phyloP scores from a whole-genome alignment of 2,888 invertebrate species.

The Sinodicranocentrus sp. region DNA sequence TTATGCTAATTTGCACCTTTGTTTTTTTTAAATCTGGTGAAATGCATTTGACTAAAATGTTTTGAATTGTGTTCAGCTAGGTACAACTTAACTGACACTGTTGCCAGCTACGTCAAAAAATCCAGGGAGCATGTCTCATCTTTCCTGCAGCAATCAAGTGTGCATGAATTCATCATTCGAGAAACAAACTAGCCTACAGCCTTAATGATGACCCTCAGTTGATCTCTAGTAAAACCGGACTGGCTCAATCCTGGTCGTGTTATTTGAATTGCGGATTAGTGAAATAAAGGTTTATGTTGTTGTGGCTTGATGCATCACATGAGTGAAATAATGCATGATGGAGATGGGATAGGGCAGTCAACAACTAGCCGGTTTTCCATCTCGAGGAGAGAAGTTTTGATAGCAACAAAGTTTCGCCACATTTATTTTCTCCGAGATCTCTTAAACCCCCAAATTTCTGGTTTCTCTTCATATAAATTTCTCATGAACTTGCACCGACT shows the following conservation, averaged over 20 bases:
- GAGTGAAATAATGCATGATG: neutral
- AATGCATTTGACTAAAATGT: no score
- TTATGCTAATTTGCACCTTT: no score
- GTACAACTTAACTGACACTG: no score
- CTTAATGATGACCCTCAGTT: slow-evolving; percentile 52
- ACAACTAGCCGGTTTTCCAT: slow-evolving; percentile 59
- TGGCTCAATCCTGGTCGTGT: slow-evolving; percentile 61
- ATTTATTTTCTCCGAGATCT: slow-evolving; percentile 38
- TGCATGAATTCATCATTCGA: slow-evolving; percentile 47
- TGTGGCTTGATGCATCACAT: slow-evolving; percentile 24
- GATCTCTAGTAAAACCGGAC: slow-evolving; percentile 59
- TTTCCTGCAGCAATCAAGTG: slow-evolving; percentile 6
- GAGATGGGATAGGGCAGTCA: no score
- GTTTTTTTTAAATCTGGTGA: no score
- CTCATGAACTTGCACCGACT: neutral
- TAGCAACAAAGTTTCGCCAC: slow-evolving; percentile 43
- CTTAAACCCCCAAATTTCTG: neutral
- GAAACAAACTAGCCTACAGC: slow-evolving; percentile 55
- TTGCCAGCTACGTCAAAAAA: no score
- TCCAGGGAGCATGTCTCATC: no score
- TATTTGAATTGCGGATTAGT: slow-evolving; percentile 38
- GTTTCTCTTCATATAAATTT: neutral
- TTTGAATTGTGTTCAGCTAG: no score
- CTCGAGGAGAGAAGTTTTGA: slow-evolving; percentile 16
- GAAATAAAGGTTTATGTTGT: slow-evolving; percentile 43